A percentile compares a stretch with the other conserved stretches of the same genome.
Conservation (phyloP, 2,888 invertebrate species). For the Drosophila neotestacea region DNA sequence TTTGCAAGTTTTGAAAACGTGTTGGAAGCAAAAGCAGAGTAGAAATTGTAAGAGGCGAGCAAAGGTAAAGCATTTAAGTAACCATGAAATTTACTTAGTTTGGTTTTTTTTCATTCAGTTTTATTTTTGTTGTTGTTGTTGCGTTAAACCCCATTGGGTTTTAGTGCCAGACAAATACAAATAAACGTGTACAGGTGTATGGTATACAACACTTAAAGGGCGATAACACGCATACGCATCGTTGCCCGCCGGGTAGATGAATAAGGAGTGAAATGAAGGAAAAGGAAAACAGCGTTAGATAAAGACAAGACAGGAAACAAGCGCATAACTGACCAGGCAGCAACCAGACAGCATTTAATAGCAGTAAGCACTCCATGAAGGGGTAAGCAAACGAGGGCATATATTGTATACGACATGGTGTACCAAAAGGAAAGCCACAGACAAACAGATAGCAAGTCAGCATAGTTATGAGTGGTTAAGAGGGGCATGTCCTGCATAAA, state of each 20-base stretch:
- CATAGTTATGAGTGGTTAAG: constrained; percentile 29
- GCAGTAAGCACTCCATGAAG: constrained; percentile 27
- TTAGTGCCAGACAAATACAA: constrained; percentile 63
- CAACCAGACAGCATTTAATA: constrained; percentile 39
- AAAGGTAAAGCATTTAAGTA: constrained; percentile 61
- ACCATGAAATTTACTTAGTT: constrained; percentile 68
- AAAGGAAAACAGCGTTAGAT: constrained; percentile 39
- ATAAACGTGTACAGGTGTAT: constrained; percentile 54
- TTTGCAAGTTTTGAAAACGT: constrained; percentile 34
- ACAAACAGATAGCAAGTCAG: constrained; percentile 29
- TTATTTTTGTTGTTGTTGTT: constrained; percentile 28
- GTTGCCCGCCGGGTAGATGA: constrained; percentile 16
- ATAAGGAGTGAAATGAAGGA: constrained; percentile 1
- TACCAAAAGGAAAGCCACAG: constrained; percentile 32
- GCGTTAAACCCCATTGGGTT: constrained; percentile 45
- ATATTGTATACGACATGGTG: constrained; percentile 44
- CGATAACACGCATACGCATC: constrained; percentile 67
- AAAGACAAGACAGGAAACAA: constrained; percentile 52
- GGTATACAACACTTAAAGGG: constrained; percentile 56
- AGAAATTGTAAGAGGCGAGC: constrained; percentile 15
- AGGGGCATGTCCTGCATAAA: neutral
- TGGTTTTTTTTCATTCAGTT: constrained; percentile 6
- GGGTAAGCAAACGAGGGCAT: constrained; percentile 18
- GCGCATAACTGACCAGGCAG: constrained; percentile 62
- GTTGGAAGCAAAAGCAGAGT: constrained; percentile 6